A percentile compares a stretch with the other conserved stretches of the same genome.
Evolutionary conservation across 2,113 vertebrate genomes (phyloP).

Genomic region (Calidris pugnax): DNA sequence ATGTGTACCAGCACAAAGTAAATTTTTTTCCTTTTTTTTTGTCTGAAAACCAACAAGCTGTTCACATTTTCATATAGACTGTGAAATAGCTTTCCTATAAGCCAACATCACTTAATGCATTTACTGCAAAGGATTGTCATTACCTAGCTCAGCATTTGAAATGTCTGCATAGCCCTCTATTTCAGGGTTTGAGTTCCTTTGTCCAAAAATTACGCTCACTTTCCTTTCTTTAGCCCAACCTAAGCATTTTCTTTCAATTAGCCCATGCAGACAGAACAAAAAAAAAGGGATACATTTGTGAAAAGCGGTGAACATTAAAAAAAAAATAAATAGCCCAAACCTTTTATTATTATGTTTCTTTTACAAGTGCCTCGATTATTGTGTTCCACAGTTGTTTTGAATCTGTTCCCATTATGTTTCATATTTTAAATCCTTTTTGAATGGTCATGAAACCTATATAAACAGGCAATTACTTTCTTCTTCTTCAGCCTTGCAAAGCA

Average conservation of each 20-base stretch:
- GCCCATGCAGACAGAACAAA: background rate
- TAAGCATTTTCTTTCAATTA: background rate
- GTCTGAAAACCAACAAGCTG: background rate
- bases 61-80: background rate
- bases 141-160: background rate
- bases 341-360: background rate
- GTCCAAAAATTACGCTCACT: background rate
- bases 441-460: background rate
- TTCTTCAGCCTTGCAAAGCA: background rate
- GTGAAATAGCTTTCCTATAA: background rate
- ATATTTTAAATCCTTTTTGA: background rate
- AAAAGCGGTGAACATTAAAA: background rate
- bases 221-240: background rate
- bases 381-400: background rate
- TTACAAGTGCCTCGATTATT: background rate
- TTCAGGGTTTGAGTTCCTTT: background rate
- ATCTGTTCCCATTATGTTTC: background rate
- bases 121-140: background rate
- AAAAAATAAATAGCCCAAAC: background rate
- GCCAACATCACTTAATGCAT: background rate
- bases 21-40: background rate
- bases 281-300: background rate
- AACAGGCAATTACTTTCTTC: background rate
- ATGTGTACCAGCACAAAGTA: background rate
- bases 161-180: background rate